Evolutionary conservation across 2,797 vertebrate species (phyloP).

Genomic region (Schizopygopsis malacanthus): DNA sequence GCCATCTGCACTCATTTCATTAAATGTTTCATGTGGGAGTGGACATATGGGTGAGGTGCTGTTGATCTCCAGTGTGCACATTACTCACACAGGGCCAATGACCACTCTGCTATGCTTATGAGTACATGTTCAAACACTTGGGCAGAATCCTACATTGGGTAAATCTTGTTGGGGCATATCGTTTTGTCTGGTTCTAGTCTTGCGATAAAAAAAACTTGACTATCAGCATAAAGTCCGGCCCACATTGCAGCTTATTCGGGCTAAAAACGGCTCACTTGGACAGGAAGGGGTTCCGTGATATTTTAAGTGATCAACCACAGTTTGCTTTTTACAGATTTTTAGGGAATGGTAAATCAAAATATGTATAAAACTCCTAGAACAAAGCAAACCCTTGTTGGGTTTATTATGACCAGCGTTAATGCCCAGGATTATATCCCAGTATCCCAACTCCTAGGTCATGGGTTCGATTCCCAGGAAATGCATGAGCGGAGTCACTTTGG

Average conservation of each 20-base stretch:
- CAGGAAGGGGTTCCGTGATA: neutral
- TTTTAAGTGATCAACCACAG: neutral
- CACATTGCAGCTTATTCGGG: neutral
- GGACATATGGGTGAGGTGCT: neutral
- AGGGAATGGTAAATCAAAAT: neutral
- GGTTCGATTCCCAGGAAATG: neutral
- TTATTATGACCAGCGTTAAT: neutral
- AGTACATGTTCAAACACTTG: neutral
- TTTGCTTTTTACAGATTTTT: neutral
- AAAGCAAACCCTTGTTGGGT: neutral
- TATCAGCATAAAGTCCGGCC: neutral
- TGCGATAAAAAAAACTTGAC: neutral
- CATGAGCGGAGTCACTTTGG: neutral
- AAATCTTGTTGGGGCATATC: neutral
- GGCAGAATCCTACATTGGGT: neutral
- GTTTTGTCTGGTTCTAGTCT: constrained; percentile 11
- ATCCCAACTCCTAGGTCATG: neutral
- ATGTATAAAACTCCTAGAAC: neutral
- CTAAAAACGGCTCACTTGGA: neutral
- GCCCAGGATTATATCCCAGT: neutral
- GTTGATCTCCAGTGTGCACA: neutral
- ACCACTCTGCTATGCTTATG: neutral
- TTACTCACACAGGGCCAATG: neutral
- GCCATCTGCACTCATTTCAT: constrained; percentile 51
- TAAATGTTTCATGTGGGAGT: constrained; percentile 11